Evolutionary conservation across 2,888 invertebrate species (phyloP).

Genomic region (Caenorhabditis panamensis): DNA sequence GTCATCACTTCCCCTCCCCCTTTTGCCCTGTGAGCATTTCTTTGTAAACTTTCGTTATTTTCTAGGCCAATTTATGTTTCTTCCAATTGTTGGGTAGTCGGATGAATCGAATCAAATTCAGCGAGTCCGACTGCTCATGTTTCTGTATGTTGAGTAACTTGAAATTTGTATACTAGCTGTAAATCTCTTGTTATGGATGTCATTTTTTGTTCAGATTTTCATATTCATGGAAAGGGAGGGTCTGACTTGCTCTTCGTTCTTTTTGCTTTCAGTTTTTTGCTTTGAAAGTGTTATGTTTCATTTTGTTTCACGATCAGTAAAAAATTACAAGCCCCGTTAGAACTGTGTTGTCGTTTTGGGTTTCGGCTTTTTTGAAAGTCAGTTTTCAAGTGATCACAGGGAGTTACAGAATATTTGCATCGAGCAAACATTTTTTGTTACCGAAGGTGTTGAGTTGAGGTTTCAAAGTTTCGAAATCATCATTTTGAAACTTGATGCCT

Average conservation of each 20-base stretch:
- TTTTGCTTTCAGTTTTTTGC: constrained; percentile 25
- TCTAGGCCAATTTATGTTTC: constrained; percentile 37
- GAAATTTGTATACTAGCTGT: constrained; percentile 61
- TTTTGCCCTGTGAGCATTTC: constrained; percentile 55
- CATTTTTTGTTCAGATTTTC: constrained; percentile 45
- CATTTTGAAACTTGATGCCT: too few relatives aligned
- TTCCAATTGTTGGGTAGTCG: constrained; percentile 22
- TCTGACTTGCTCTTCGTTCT: constrained; percentile 52
- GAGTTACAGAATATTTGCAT: too few relatives aligned
- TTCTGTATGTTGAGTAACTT: constrained; percentile 59
- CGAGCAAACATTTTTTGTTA: too few relatives aligned
- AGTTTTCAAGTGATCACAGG: too few relatives aligned
- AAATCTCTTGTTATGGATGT: constrained; percentile 63
- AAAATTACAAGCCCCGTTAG: not conserved
- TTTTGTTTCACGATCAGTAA: not conserved
- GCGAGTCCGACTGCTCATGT: constrained; percentile 4
- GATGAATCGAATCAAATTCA: constrained; percentile 21
- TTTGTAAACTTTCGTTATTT: constrained; percentile 55
- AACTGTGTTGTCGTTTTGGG: not conserved
- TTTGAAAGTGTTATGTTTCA: constrained; percentile 8
- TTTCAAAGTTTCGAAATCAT: too few relatives aligned
- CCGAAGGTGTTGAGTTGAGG: too few relatives aligned
- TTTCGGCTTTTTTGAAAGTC: not conserved
- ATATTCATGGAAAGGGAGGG: constrained; percentile 61
- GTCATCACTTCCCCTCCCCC: not conserved